Conservation (phyloP, 2,113 vertebrate genomes). For the Leptobrachium leishanense region DNA sequence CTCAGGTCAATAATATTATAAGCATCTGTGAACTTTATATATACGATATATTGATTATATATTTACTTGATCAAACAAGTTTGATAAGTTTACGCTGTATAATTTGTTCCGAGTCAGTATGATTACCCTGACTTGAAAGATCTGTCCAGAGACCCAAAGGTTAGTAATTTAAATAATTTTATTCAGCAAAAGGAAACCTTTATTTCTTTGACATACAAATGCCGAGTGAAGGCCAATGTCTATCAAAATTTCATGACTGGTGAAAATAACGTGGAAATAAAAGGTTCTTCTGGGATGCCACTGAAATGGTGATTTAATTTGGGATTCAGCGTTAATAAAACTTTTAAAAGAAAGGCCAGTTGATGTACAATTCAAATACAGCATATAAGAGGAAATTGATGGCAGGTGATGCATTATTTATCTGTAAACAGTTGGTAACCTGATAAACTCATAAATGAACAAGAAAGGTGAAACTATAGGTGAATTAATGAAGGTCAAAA, state of each 20-base stretch:
- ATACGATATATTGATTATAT: not conserved
- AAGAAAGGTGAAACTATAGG: conserved; percentile 43
- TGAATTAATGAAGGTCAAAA: conserved; percentile 36
- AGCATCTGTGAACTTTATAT: not conserved
- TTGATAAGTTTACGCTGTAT: not conserved
- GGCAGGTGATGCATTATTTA: conserved; percentile 39
- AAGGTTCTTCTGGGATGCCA: conserved; percentile 38
- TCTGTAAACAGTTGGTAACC: conserved; percentile 40
- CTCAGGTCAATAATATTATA: not conserved
- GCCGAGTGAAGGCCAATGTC: conserved; percentile 42
- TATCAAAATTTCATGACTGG: conserved; percentile 46
- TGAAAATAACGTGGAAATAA: conserved; percentile 21
- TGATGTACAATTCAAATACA: conserved; percentile 44
- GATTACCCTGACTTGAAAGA: conserved; percentile 26
- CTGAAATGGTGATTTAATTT: conserved; percentile 40
- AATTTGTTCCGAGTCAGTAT: conserved; percentile 13
- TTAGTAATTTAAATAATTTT: conserved; percentile 42
- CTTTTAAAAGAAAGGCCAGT: conserved; percentile 41
- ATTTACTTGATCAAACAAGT: not conserved
- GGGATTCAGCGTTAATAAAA: conserved; percentile 34
- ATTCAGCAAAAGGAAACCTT: conserved; percentile 41
- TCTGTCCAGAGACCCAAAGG: conserved; percentile 36
- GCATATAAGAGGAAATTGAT: conserved; percentile 8
- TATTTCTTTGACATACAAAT: conserved; percentile 46
- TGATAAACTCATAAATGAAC: conserved; percentile 37